Conservation (phyloP, 2,797 vertebrate species). For the Carcharodon carcharias region DNA sequence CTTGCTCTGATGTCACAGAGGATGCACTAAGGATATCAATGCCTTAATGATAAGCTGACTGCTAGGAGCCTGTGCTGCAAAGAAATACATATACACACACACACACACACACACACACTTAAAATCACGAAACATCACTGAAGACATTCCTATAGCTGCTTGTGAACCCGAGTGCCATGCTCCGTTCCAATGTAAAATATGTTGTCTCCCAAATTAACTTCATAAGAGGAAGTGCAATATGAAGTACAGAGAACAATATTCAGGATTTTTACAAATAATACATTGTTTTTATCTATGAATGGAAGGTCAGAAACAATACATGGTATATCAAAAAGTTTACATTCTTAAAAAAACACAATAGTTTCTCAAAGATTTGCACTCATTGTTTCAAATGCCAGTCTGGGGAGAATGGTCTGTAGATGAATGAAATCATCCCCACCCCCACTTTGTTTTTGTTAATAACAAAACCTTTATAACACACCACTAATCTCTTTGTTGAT, state of each 20-base stretch:
- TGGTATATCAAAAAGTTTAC: slow-evolving; percentile 4
- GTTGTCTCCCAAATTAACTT: not conserved
- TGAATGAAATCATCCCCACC: not conserved
- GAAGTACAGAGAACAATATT: not conserved
- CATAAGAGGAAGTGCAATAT: not conserved
- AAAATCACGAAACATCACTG: not conserved
- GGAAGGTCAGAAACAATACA: not conserved
- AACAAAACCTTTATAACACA: not conserved
- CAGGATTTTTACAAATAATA: not conserved
- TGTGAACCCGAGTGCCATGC: not conserved
- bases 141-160: too few species aligned
- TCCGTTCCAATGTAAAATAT: not conserved
- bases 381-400: not conserved
- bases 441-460: not conserved
- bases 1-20: not conserved
- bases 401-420: not conserved
- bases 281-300: not conserved
- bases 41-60: not conserved
- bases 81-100: too few species aligned
- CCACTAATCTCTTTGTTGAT: not conserved
- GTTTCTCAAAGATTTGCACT: not conserved
- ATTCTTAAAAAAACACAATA: not conserved
- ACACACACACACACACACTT: too few species aligned
- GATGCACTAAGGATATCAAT: not conserved
- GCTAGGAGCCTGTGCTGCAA: too few species aligned